Base-by-base conservation (phyloP, 2,113 vertebrate genomes). In the Jaculus jaculus region DNA sequence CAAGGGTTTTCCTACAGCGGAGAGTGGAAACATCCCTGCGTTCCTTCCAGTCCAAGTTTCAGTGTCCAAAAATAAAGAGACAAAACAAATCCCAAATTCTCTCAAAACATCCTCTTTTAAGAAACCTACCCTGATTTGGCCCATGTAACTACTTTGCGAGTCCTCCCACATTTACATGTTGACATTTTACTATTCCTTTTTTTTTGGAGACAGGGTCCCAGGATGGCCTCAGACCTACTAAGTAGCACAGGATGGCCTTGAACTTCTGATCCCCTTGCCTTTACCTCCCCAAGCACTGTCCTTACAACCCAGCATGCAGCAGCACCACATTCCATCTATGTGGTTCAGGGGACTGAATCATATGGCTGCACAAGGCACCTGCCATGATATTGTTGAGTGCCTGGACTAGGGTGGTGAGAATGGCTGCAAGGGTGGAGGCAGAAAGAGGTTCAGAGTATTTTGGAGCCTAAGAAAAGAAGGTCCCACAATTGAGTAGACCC, bases 81-180 rank as follows among this genome's bases (percentile, higher is more conserved):
- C 24, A 30, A 65, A 58, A 58, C n/a, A 73, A 82, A 71, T 28
- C 18, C 34, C 7, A 65, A 47, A 39, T n/a, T 21, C 32, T 21
- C 32, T 77, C 74, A 72, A 60, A 92, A 51, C 7, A n/a, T 51
- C 32, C 72, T 75, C 34, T 72, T 69, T 54, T 90, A 71, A 72
- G 69, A 93, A 90, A 77, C 21, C 77, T 60, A 78, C 68, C 58
- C 47, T 93, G 42, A 39, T 77, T 87, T 60, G 58, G n/a, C 30
- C 75, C 20, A 3, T 75, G 73, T 17, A n/a, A 68, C 37, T n/a
- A 23, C 68, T 68, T 68, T 21, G 34, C 58, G 5, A n/a, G 26
- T 72, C 24, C 18, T 69, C 47, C 4, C 0, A 5, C 3, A 23
- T n/a, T 58, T 39, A 30, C 23, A 26, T 24, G n/a, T 71, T 34